Evolutionary conservation across 53 echinoderm and acorn worm species (phyloP), one percentile per base, ranked within the genome.

Genomic region (Mesocentrotus franciscanus): DNA sequence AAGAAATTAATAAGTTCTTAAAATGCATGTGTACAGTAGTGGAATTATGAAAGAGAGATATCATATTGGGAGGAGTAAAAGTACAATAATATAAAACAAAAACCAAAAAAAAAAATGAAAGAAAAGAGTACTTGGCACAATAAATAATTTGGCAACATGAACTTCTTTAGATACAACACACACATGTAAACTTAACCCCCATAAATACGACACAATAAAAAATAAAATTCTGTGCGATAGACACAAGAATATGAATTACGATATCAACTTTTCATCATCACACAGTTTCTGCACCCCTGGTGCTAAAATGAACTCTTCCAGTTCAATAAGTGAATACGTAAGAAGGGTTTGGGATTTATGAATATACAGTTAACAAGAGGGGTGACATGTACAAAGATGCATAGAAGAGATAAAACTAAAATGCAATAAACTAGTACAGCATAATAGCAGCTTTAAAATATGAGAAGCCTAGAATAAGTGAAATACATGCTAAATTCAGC

Each of bases 261-360:
- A 81, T 20, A 81, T 42, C 9, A 81, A 8, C 0, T 81, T 81
- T 32, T 18, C 42, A 81, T 39, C 11, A 81, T 36, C 6, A 9
- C 33, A 81, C 32, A 30, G 74, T 81, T 17, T 42, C 42, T 76
- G 76, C 78, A 78, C 36, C 36, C 36, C 17, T 17, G 34, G 15
- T 78, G 2, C 78, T 16, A 78, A 30, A 30, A 76, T 76, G 76
- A 81, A 81, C 81, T 81, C 81, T 81, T 42, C 81, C 81, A 81
- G 36, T 36, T 81, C 42, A 39, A 39, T 81, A 81, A 36, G 20
- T 81, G 81, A 81, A 42, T 20, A 81, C 42, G 36, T 4, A 42
- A 42, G 12, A 76, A 36, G 20, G 81, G 22, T 22, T 16, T 39
- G 22, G 42, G 42, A 36, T 20, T 81, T 20, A 36, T 36, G 15